Percentiles rank a stretch among this genome's conserved stretches.
phyloP scores from a whole-genome alignment of 2,888 invertebrate species.

The Pardosa pseudoannulata region DNA sequence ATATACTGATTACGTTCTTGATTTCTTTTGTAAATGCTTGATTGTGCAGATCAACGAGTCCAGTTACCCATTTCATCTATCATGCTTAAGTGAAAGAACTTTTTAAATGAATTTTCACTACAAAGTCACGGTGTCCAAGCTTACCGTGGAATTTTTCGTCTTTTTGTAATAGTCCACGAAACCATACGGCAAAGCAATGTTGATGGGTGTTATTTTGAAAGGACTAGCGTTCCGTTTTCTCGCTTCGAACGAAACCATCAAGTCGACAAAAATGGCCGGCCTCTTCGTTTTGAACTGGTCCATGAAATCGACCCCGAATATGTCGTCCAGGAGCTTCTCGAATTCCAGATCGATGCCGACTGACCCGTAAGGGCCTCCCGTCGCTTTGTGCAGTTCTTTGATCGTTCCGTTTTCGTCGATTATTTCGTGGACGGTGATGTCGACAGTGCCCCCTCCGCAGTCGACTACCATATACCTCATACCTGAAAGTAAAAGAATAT shows the following conservation, averaged over 20 bases:
- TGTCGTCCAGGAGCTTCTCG: constrained; percentile 78
- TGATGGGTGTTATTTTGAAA: constrained; percentile 77
- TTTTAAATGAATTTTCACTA: no score
- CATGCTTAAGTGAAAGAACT: no score
- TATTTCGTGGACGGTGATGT: constrained; percentile 81
- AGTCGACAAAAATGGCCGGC: constrained; percentile 80
- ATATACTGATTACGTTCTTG: no score
- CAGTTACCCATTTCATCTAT: no score
- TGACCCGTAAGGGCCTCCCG: constrained; percentile 78
- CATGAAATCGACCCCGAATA: constrained; percentile 80
- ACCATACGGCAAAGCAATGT: constrained; percentile 80
- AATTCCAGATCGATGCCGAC: constrained; percentile 80
- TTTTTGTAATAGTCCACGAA: constrained; percentile 80
- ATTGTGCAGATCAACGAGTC: no score
- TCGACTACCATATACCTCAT: constrained; percentile 81
- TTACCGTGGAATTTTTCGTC: constrained; percentile 75
- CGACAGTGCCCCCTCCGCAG: constrained; percentile 81
- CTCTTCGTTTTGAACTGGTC: constrained; percentile 78
- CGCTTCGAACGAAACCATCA: constrained; percentile 81
- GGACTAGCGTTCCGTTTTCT: constrained; percentile 80
- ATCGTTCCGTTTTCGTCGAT: constrained; percentile 78
- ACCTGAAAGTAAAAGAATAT: constrained; percentile 76
- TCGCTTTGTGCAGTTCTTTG: constrained; percentile 80
- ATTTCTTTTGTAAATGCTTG: no score
- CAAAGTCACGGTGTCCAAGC: no score